phyloP scores from a whole-genome alignment of 2,113 vertebrate species.

The Natator depressus region DNA sequence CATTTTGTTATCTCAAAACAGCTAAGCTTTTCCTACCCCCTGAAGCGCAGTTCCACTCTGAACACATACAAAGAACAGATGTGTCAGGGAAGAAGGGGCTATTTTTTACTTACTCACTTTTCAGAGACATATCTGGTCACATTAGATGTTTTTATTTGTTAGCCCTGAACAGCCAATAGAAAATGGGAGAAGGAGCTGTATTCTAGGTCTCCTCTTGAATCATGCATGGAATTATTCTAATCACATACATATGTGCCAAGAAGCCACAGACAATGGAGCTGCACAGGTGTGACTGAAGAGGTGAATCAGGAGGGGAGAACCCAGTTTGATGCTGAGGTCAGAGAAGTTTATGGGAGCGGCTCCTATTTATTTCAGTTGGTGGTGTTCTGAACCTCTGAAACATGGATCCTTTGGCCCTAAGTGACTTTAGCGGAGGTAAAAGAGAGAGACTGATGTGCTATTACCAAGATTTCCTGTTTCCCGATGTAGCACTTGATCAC shows the following conservation, averaged over 20 bases:
- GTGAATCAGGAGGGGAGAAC: not conserved
- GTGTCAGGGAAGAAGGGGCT: too few species aligned
- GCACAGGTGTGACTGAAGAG: not conserved
- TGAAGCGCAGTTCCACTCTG: accelerated
- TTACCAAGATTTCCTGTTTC: not conserved
- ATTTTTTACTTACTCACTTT: not conserved
- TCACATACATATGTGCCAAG: not conserved
- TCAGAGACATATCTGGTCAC: not conserved
- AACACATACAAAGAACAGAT: accelerated
- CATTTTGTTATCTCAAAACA: not conserved
- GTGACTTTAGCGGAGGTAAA: not conserved
- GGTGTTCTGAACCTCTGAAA: not conserved
- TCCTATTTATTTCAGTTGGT: not conserved
- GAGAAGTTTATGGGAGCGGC: not conserved
- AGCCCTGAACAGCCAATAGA: not conserved
- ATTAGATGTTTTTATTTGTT: not conserved
- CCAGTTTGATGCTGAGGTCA: not conserved
- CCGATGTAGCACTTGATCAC: not conserved
- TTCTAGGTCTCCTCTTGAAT: not conserved
- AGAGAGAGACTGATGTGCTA: not conserved
- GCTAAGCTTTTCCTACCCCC: not conserved
- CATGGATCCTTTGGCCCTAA: not conserved
- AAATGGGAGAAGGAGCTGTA: not conserved
- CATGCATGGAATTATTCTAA: not conserved
- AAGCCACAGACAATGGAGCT: not conserved